These are phyloP conservation scores for Blastobasis lacticolella DNA, from an alignment of 2,888 invertebrate species.

Conservation along the genomic window DNA sequence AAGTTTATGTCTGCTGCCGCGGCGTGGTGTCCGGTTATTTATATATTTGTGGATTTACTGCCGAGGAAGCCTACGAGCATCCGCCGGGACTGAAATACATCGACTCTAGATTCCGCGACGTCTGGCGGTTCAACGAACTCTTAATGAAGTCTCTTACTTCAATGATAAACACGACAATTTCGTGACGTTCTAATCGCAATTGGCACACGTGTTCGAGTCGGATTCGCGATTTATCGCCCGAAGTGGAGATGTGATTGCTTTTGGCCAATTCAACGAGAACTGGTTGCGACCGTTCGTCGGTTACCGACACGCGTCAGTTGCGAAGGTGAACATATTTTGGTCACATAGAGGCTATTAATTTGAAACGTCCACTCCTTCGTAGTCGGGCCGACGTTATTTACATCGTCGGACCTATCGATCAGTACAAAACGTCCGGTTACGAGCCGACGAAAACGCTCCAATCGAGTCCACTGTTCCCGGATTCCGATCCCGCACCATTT, in stretches of 20 bases:
- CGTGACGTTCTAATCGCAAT: background rate
- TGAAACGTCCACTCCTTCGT: background rate
- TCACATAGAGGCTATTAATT: conserved; percentile 5
- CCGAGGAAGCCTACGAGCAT: conserved; percentile 55
- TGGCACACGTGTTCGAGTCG: background rate
- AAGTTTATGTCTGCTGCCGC: conserved; percentile 35
- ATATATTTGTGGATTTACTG: conserved; percentile 58
- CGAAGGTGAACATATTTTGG: background rate
- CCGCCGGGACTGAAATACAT: conserved; percentile 61
- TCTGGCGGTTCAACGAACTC: conserved; percentile 63
- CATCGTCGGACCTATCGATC: conserved; percentile 1
- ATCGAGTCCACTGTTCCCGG: conserved; percentile 36
- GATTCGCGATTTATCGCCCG: no score
- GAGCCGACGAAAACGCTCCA: conserved; percentile 33
- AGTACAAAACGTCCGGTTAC: conserved; percentile 14
- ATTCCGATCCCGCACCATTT: conserved; percentile 46
- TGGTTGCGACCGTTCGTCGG: no score
- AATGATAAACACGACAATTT: background rate
- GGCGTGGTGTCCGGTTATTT: conserved; percentile 47
- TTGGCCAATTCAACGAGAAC: no score
- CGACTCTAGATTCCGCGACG: conserved; percentile 67
- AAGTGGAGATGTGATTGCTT: no score
- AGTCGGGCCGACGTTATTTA: background rate
- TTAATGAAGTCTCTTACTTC: conserved; percentile 26
- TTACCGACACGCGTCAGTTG: no score